phyloP scores from a whole-genome alignment of 2,797 vertebrate species.

The Galago senegalensis region DNA sequence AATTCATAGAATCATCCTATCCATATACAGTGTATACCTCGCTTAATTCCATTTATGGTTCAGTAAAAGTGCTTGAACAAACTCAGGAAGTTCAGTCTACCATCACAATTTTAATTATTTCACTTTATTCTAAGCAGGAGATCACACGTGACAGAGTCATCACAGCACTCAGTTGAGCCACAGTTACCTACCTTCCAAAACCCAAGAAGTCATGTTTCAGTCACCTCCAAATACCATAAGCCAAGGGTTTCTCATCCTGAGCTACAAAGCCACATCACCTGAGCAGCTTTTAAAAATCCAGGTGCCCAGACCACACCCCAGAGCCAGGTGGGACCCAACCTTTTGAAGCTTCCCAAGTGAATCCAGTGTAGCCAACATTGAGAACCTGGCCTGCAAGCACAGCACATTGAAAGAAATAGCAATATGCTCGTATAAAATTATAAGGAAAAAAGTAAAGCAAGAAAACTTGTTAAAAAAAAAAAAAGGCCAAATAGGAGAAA shows the following conservation, averaged over 20 bases:
- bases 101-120: slow-evolving; percentile 31
- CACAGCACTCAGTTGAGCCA: neutral
- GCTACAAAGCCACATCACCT: neutral
- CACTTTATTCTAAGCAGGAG: slow-evolving; percentile 31
- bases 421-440: neutral
- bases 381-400: neutral
- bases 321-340: neutral
- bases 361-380: neutral
- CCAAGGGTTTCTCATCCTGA: neutral
- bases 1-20: slow-evolving; percentile 10
- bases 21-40: neutral
- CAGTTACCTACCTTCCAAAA: neutral
- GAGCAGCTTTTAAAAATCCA: neutral
- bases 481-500: neutral
- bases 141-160: slow-evolving; percentile 26
- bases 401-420: neutral
- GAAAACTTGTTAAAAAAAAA: neutral
- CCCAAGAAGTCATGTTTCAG: neutral
- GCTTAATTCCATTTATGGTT: neutral
- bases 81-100: neutral
- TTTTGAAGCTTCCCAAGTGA: neutral
- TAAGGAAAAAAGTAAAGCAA: neutral
- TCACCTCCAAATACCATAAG: slow-evolving; percentile 35
- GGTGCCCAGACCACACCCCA: too few relatives aligned
- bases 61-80: slow-evolving; percentile 33